These are phyloP conservation scores for Drosophila hamatofila DNA, from an alignment of 2,888 invertebrate genomes.

Conservation along the genomic window DNA sequence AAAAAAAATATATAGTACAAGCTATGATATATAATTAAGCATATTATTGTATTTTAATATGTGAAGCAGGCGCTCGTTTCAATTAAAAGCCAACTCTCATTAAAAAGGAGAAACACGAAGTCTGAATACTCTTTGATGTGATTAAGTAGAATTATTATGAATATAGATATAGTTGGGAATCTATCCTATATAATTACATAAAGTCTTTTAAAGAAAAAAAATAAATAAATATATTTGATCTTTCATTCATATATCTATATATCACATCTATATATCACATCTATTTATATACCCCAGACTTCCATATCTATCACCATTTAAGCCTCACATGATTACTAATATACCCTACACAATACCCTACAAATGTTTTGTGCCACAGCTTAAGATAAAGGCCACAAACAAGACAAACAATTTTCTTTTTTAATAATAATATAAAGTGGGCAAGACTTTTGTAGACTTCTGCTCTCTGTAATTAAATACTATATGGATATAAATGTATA, in stretches of 20 bases:
- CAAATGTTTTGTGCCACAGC: conserved; percentile 13
- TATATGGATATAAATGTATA: conserved; percentile 10
- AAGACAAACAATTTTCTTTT: conserved; percentile 46
- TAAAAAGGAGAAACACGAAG: conserved; percentile 30
- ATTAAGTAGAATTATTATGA: no score
- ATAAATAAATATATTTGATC: no score
- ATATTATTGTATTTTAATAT: conserved; percentile 41
- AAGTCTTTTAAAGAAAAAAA: no score
- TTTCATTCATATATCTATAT: no score
- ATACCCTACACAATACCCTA: background rate
- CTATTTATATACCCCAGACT: background rate
- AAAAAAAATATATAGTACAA: conserved; percentile 11
- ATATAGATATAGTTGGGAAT: no score
- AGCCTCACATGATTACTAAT: background rate
- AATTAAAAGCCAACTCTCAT: conserved; percentile 71
- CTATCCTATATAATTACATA: no score
- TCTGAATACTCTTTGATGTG: background rate
- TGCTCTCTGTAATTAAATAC: conserved; percentile 68
- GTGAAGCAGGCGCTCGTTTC: conserved; percentile 64
- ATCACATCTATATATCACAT: background rate
- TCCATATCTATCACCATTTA: background rate
- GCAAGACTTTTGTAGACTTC: conserved; percentile 45
- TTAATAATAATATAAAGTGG: conserved; percentile 54
- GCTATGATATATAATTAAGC: conserved; percentile 42
- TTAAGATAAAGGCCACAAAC: conserved; percentile 48